Conservation (phyloP, 2,888 invertebrate species). For the Lymantria dispar region DNA sequence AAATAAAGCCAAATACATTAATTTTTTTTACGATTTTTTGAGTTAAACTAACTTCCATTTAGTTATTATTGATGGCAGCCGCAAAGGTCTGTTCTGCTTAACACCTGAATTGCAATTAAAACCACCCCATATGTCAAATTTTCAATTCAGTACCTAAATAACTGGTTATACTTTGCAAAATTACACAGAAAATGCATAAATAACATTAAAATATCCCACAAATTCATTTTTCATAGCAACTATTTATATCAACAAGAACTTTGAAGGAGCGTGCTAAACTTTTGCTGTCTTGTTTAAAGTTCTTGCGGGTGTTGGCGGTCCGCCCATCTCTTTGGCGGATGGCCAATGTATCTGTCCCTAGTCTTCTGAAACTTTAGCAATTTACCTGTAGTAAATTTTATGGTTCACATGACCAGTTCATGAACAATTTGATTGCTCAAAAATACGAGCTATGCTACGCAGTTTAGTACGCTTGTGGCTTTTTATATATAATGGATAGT, state of each 20-base stretch:
- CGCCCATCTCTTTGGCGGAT: neutral
- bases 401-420: neutral
- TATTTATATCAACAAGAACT: neutral
- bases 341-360: neutral
- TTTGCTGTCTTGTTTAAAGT: neutral
- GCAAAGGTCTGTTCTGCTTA: too few species aligned
- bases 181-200: too few species aligned
- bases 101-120: too few species aligned
- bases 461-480: neutral
- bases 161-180: too few species aligned
- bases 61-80: too few species aligned
- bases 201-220: too few species aligned
- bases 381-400: neutral
- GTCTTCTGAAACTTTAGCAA: neutral
- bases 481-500: neutral
- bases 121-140: too few species aligned
- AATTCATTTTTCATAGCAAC: neutral
- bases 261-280: neutral
- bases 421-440: neutral
- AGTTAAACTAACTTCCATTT: too few species aligned
- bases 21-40: too few species aligned
- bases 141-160: too few species aligned
- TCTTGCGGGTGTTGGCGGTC: neutral
- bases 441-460: neutral
- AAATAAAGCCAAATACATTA: too few species aligned